A percentile compares a stretch with the other conserved stretches of the same genome.
phyloP scores from a whole-genome alignment of 1,140 invertebrate species.

The Phymorhynchus buccinoides region DNA sequence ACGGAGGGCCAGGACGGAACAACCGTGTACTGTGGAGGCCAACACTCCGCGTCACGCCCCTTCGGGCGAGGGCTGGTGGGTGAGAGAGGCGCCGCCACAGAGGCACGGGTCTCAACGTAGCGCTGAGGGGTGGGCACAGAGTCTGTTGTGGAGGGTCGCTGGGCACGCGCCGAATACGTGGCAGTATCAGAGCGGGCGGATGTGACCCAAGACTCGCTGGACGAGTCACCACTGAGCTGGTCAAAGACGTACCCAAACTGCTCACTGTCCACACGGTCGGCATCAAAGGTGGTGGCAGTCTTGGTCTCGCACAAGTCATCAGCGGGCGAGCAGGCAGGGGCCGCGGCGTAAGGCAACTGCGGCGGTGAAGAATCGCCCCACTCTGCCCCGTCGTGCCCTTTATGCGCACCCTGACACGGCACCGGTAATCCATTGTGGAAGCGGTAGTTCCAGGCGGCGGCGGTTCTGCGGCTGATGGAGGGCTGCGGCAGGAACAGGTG shows the following conservation, averaged over 20 bases:
- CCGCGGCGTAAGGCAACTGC: neutral
- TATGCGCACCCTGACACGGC: neutral
- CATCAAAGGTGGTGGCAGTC: constrained; percentile 21
- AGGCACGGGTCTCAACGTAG: constrained; percentile 13
- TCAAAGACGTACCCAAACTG: constrained; percentile 29
- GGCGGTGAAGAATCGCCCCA: neutral
- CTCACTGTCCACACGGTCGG: constrained; percentile 23
- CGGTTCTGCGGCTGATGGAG: constrained; percentile 5
- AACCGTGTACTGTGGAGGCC: constrained; percentile 25
- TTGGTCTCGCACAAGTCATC: neutral
- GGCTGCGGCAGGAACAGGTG: constrained; percentile 4
- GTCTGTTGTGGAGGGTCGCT: constrained; percentile 21
- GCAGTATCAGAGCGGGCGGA: neutral
- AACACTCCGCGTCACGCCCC: neutral
- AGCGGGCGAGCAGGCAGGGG: neutral
- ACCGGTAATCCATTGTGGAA: neutral
- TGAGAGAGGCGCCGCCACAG: neutral
- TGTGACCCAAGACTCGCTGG: neutral
- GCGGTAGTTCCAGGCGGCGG: constrained; percentile 19
- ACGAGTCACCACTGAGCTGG: neutral
- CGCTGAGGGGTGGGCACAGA: constrained; percentile 6
- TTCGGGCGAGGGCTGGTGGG: neutral
- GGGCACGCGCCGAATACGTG: constrained; percentile 18
- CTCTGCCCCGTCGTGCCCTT: neutral
- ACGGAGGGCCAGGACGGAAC: constrained; percentile 22